Percentiles rank a stretch among this genome's conserved stretches.
Conservation (phyloP, 1,140 invertebrate species). For the Hetaerina americana region DNA sequence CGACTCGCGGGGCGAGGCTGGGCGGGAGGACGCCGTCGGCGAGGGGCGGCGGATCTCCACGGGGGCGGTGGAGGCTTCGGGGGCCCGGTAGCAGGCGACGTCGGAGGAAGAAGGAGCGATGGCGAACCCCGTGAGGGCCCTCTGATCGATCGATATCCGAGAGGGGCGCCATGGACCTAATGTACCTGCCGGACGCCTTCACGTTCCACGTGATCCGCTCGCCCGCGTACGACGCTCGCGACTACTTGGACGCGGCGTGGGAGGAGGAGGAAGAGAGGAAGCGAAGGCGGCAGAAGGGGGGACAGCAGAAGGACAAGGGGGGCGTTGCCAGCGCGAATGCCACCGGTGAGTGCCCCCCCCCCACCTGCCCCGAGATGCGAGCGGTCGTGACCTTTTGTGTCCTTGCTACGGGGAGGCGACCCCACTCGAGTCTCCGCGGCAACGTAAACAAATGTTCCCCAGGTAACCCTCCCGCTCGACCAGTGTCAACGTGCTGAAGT, state of each 20-base stretch:
- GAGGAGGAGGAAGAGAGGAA: background rate
- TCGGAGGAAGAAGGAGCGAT: constrained; percentile 2
- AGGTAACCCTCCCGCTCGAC: too few species aligned
- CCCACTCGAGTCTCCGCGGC: too few species aligned
- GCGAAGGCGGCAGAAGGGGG: background rate
- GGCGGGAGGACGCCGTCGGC: too few species aligned
- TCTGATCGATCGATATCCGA: background rate
- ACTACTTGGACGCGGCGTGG: background rate
- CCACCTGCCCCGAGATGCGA: background rate
- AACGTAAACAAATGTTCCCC: too few species aligned
- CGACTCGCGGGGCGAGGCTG: too few species aligned
- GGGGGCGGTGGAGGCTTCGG: background rate
- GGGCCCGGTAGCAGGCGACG: too few species aligned
- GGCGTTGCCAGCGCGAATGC: background rate
- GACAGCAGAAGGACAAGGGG: background rate
- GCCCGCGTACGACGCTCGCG: constrained; percentile 1
- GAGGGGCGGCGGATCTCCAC: background rate
- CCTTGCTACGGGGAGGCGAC: too few species aligned
- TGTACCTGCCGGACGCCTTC: constrained; percentile 19
- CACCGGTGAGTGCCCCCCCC: background rate
- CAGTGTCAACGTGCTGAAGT: too few species aligned
- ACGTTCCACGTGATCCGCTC: constrained; percentile 14
- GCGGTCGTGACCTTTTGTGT: too few species aligned
- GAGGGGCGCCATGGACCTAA: constrained; percentile 18
- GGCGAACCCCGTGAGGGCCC: constrained; percentile 4